Base-by-base conservation (phyloP, 2,113 vertebrate genomes). In the Notechis scutatus region DNA sequence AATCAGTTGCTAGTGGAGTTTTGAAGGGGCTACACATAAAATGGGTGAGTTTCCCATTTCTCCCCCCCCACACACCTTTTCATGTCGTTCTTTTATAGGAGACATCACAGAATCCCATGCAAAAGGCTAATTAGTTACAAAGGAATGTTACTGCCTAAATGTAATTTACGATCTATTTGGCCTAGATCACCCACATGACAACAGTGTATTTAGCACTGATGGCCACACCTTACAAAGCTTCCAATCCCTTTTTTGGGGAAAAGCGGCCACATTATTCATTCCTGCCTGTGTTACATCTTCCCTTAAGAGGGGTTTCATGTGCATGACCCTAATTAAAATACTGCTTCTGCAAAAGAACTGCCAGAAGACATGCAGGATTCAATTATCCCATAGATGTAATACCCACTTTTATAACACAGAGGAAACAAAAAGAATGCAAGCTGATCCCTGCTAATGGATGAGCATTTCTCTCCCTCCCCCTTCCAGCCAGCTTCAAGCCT, bases 251-350 rank as follows among this genome's bases (percentile, higher is more conserved):
- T 81, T 24, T 89, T 96, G 94, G 85, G 91, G n/a, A 42, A 90
- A 1, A 91, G 81, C 15, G 39, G 74, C 91, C 18, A 8, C 50
- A 52, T 94, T 96, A 94, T 91, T 94, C 85, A 52, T 93, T 94
- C 56, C 26, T 87, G 24, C 91, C 94, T 90, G 69, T 85, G 20
- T 69, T 93, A 93, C 45, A 42, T 55, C 21, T 61, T 94, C 87
- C 88, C 91, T 93, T 91, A 64, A 88, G 94, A 94, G 91, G 7
- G 2, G 1, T 81, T 91, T 56, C 21, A 5, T 94, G 26, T 50
- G 86, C 7, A 18, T 61, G 94, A 92, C 57, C 91, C 87, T 87
- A 91, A 95, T 94, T 94, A 94, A 96, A 95, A 95, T 92, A 86
- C 74, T 95, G 14, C 93, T 92, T 81, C 85, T 92, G 89, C 74